Evolutionary conservation across 2,113 vertebrate genomes (phyloP).

Genomic region (Bos indicus): DNA sequence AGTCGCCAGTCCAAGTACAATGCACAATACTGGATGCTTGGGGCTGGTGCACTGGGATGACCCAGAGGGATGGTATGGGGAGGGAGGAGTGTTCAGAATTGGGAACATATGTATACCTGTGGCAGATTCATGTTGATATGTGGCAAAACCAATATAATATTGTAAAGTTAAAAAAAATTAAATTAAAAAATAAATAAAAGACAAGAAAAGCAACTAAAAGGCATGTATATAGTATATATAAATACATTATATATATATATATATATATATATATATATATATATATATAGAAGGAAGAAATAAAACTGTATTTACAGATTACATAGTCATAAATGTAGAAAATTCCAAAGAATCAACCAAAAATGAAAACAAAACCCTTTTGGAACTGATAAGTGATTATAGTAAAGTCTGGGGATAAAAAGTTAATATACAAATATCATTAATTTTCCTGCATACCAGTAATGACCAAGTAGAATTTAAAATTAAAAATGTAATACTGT

Average conservation of each 20-base stretch:
- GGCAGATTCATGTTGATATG: too few relatives aligned
- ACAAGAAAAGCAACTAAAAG: background rate
- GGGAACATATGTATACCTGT: too few relatives aligned
- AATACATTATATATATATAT: background rate
- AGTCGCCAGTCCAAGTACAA: too few relatives aligned
- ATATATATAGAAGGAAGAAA: background rate
- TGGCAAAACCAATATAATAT: too few relatives aligned
- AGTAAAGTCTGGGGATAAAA: background rate
- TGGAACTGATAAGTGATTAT: background rate
- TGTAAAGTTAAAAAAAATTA: too few relatives aligned
- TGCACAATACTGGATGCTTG: too few relatives aligned
- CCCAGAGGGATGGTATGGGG: too few relatives aligned
- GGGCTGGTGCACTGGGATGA: too few relatives aligned
- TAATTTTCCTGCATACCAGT: background rate
- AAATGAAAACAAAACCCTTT: background rate
- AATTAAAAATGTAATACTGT: background rate
- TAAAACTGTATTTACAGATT: background rate
- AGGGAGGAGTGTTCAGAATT: too few relatives aligned
- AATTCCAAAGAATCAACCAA: background rate
- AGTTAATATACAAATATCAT: background rate
- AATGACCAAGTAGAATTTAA: background rate
- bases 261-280: background rate
- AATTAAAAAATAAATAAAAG: background rate
- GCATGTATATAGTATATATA: background rate
- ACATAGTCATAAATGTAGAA: background rate